Base-by-base conservation (phyloP, 1,140 invertebrate genomes). In the Dryas iulia region DNA sequence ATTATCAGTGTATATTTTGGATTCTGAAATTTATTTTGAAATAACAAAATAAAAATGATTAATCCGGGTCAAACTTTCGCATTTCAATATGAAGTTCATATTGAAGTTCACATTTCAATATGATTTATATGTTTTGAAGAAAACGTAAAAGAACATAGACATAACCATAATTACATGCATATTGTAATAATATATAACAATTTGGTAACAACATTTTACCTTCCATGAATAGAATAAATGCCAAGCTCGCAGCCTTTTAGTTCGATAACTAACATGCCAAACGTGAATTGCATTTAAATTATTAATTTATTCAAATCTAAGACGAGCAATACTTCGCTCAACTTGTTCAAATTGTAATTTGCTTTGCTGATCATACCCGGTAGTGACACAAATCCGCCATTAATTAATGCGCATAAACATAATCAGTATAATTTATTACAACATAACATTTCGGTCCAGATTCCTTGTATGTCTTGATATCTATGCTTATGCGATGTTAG, bases 251-350 rank as follows among this genome's bases (percentile, higher is more conserved):
- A 47, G 39, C 18, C 39, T 21, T 21, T 47, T 18, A 47, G 7
- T 8, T 18, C 14, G 39, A 52, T 64, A 54, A 58, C 10, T 66
- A 62, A 69, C 67, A 73, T 69, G 58, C 31, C 59, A 52, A 66
- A 73, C 71, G 47, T 56, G 66, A 69, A 73, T 33, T 61, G 39
- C 64, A 56, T 57, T 62, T 71, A 61, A 71, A 71, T 74, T 74
- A 74, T 71, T 74, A 68, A 71, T 74, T 56, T 71, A 74, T 71
- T 67, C 65, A 69, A 71, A 71, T 59, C 18, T 28, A 61, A 64
- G 68, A 69, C 30, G 33, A 69, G 68, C 62, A 65, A 54, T 64
- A 56, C 56, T 52, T 52, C 59, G 63, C 53, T 64, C n/a, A 35
- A 21, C 31, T 59, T 65, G 61, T 69, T 64, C 31, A 30, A 65